phyloP scores from a whole-genome alignment of 1,140 invertebrate species.

The Sarcophaga peregrina region DNA sequence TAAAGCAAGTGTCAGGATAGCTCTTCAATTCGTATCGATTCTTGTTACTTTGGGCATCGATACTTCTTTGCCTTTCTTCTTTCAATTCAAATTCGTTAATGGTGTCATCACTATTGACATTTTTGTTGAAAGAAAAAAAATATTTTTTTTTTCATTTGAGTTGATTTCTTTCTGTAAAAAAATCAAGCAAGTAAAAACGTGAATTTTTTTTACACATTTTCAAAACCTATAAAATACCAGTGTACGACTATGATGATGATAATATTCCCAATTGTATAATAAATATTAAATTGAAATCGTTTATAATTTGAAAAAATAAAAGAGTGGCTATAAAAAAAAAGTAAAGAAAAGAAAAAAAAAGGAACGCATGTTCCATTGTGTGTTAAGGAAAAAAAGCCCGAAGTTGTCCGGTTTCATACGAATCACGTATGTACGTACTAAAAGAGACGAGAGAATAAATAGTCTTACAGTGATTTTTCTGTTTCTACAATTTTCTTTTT shows the following conservation, averaged over 20 bases:
- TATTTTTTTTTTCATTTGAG: conserved; percentile 30
- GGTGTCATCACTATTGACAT: conserved; percentile 37
- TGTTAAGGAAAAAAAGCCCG: conserved; percentile 32
- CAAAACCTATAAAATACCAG: conserved; percentile 26
- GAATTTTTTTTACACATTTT: background rate
- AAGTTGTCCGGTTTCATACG: conserved; percentile 41
- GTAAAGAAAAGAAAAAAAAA: conserved; percentile 36
- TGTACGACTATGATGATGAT: conserved; percentile 23
- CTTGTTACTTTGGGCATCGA: background rate
- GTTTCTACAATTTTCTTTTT: conserved; percentile 24
- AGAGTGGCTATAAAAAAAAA: conserved; percentile 29
- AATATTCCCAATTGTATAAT: background rate
- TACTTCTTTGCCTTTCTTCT: background rate
- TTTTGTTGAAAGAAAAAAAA: conserved; percentile 39
- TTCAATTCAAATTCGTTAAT: conserved; percentile 19
- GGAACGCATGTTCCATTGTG: conserved; percentile 35
- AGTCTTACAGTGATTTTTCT: conserved; percentile 32
- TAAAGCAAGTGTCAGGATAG: conserved; percentile 13
- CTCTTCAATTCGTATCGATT: background rate
- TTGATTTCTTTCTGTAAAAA: conserved; percentile 23
- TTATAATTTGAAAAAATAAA: conserved; percentile 39
- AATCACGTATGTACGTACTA: conserved; percentile 38
- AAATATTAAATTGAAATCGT: conserved; percentile 32
- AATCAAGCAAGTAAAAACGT: conserved; percentile 8
- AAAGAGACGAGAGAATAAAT: conserved; percentile 32